Evolutionary conservation across 2,797 vertebrate species (phyloP).

Genomic region (Mustela erminea): DNA sequence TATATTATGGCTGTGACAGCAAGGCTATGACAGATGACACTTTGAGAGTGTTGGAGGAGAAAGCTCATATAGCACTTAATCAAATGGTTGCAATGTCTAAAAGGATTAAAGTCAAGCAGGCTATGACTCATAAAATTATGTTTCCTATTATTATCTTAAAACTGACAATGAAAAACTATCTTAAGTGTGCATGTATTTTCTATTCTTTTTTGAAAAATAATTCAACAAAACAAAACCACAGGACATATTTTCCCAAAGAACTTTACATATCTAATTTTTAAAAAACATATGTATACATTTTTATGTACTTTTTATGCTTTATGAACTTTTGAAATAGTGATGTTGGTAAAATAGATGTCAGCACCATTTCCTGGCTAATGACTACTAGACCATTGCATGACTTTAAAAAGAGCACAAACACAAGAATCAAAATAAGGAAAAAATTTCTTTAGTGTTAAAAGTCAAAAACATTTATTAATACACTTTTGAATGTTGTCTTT

Average conservation of each 20-base stretch:
- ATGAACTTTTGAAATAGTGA: not conserved
- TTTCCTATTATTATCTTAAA: slow-evolving; percentile 75
- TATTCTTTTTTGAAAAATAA: not conserved
- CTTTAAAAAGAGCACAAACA: not conserved
- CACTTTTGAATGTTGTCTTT: not conserved
- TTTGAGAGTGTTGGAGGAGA: slow-evolving; percentile 78
- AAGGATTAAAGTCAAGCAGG: slow-evolving; percentile 83
- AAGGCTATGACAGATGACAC: slow-evolving; percentile 84
- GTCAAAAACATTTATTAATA: not conserved
- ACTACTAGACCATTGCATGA: not conserved
- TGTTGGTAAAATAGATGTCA: not conserved
- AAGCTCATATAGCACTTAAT: slow-evolving; percentile 80
- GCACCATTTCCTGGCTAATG: not conserved
- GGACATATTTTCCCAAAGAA: not conserved
- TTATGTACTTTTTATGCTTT: not conserved
- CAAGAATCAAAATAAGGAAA: not conserved
- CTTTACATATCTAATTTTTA: not conserved
- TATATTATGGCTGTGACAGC: slow-evolving; percentile 80
- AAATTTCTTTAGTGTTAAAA: not conserved
- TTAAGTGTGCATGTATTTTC: not conserved
- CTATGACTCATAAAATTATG: slow-evolving; percentile 80
- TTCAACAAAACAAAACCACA: not conserved
- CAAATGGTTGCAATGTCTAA: slow-evolving; percentile 80
- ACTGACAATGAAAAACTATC: slow-evolving; percentile 63
- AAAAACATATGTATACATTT: not conserved